These are phyloP conservation scores for Bufo gargarizans DNA, from an alignment of 2,113 vertebrate genomes.

Conservation along the genomic window DNA sequence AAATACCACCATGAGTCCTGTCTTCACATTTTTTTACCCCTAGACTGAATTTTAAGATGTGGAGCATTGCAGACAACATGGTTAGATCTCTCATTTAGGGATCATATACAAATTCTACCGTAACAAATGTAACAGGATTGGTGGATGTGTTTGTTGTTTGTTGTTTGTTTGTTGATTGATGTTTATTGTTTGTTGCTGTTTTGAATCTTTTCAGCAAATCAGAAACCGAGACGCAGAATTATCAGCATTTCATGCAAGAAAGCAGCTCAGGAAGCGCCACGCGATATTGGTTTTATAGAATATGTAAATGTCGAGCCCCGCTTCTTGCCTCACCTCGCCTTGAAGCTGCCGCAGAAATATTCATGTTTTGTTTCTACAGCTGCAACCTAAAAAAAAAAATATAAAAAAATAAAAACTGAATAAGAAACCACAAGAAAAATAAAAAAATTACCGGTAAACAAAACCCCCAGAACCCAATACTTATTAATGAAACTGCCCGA, in stretches of 20 bases:
- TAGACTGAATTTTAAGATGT: no score
- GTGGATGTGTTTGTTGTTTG: no score
- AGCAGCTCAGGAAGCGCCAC: background rate
- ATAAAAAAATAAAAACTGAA: background rate
- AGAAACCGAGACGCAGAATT: background rate
- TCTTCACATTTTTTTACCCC: no score
- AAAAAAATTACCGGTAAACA: background rate
- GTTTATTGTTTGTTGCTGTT: background rate
- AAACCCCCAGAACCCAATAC: constrained; percentile 61
- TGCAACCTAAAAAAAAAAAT: background rate
- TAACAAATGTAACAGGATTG: no score
- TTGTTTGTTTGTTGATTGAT: no score
- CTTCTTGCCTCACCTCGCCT: background rate
- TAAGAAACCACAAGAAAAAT: background rate
- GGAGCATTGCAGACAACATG: no score
- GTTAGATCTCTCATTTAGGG: no score
- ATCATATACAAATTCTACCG: no score
- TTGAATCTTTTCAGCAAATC: background rate
- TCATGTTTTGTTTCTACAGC: background rate
- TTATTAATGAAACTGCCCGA: constrained; percentile 59
- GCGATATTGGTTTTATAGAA: background rate
- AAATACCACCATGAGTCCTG: no score
- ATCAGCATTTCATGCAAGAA: no score
- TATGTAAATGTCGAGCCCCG: background rate
- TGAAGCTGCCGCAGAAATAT: background rate